Percentiles rank a stretch among this genome's conserved stretches.
phyloP scores from a whole-genome alignment of 2,797 vertebrate genomes.

The Enteromius argenteus region DNA sequence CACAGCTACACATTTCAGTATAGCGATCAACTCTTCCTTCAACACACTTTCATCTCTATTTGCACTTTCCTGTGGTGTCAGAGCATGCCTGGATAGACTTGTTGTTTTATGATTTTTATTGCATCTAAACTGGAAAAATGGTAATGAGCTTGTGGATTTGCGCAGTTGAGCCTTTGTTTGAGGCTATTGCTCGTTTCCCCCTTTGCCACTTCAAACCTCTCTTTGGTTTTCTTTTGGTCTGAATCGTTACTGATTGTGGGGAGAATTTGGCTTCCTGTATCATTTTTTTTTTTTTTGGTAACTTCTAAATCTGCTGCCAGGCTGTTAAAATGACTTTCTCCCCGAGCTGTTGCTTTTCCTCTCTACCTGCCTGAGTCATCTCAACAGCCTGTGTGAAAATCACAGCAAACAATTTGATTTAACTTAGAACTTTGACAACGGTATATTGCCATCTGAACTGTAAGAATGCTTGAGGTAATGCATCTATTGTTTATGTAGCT shows the following conservation, averaged over 20 bases:
- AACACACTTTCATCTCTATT: slow-evolving; percentile 15
- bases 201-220: slow-evolving; percentile 6
- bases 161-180: not conserved
- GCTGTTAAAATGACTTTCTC: slow-evolving; percentile 3
- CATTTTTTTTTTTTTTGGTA: not conserved
- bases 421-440: not conserved
- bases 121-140: slow-evolving; percentile 23
- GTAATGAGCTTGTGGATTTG: slow-evolving; percentile 15
- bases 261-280: not conserved
- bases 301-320: slow-evolving; percentile 1
- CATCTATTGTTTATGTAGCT: slow-evolving; percentile 21
- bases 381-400: not conserved
- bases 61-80: slow-evolving; percentile 34
- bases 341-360: not conserved
- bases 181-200: not conserved
- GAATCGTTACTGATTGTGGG: slow-evolving; percentile 20
- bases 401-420: slow-evolving; percentile 14
- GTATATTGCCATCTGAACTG: slow-evolving; percentile 5
- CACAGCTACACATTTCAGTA: slow-evolving; percentile 4
- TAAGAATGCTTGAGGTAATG: slow-evolving; percentile 19
- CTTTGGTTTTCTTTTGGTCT: slow-evolving; percentile 26
- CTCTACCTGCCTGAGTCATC: not conserved
- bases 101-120: slow-evolving; percentile 30
- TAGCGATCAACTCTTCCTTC: not conserved
- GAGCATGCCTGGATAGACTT: not conserved